These are phyloP conservation scores for Tyto alba DNA, from an alignment of 2,113 vertebrate genomes.

Conservation along the genomic window DNA sequence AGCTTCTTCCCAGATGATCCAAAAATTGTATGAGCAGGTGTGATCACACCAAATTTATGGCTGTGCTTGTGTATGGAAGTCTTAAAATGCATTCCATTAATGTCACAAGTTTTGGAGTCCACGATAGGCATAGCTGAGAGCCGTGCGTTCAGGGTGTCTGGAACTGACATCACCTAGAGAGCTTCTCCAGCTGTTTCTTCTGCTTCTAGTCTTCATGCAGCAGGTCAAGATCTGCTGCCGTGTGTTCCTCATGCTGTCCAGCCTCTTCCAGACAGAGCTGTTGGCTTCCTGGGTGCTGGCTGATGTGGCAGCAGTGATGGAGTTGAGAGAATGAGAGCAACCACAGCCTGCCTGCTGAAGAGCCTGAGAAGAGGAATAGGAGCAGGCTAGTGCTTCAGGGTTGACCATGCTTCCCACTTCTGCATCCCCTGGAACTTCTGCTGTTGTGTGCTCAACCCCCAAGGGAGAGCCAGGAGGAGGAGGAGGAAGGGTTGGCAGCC, in stretches of 20 bases:
- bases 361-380: not conserved
- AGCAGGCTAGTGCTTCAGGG: not conserved
- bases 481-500: not conserved
- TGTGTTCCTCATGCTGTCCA: not conserved
- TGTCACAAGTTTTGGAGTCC: fast-evolving
- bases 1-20: not conserved
- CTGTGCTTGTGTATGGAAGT: not conserved
- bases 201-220: not conserved
- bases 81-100: not conserved
- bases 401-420: not conserved
- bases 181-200: not conserved
- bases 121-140: not conserved
- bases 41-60: not conserved
- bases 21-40: not conserved
- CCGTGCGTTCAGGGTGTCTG: not conserved
- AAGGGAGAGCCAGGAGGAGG: not conserved
- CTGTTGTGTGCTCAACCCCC: not conserved
- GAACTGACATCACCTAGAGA: not conserved
- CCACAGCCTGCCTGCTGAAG: not conserved
- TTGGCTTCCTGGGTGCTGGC: not conserved
- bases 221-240: not conserved
- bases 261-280: not conserved
- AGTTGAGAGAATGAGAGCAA: not conserved
- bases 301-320: not conserved
- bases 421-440: not conserved